Conservation (phyloP, 2,888 invertebrate species). For the Drosophila mayaguana region DNA sequence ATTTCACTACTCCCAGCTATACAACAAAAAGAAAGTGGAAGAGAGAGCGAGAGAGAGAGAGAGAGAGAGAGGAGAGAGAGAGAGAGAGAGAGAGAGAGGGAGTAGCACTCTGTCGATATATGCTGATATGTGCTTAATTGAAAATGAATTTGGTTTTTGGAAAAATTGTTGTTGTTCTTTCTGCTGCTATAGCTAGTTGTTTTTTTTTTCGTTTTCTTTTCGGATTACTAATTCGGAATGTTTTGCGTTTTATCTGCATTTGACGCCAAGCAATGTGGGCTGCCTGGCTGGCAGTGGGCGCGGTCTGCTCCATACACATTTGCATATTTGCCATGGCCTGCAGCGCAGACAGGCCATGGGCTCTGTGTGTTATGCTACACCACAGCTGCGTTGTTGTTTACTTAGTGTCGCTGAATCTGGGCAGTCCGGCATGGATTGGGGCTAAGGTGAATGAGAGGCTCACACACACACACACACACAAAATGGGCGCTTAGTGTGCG, state of each 20-base stretch:
- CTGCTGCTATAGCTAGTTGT: constrained; percentile 15
- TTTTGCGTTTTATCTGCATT: constrained; percentile 78
- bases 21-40: constrained; percentile 32
- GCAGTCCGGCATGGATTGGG: constrained; percentile 36
- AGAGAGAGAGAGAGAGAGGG: background rate
- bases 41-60: background rate
- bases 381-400: constrained; percentile 75
- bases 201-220: constrained; percentile 2
- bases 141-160: constrained; percentile 82
- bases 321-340: constrained; percentile 71
- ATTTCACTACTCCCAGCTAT: constrained; percentile 38
- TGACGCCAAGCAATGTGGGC: constrained; percentile 50
- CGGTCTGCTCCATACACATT: constrained; percentile 43
- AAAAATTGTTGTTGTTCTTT: constrained; percentile 45
- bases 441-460: constrained; percentile 27
- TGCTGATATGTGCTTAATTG: constrained; percentile 82
- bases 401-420: constrained; percentile 77
- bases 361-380: constrained; percentile 53
- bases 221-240: constrained; percentile 71
- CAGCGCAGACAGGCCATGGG: constrained; percentile 44
- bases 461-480: background rate
- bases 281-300: background rate
- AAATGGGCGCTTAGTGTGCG: constrained; percentile 56
- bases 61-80: background rate
- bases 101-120: constrained; percentile 69